These are phyloP conservation scores for Actias luna DNA, from an alignment of 2,888 invertebrate genomes.

Conservation along the genomic window DNA sequence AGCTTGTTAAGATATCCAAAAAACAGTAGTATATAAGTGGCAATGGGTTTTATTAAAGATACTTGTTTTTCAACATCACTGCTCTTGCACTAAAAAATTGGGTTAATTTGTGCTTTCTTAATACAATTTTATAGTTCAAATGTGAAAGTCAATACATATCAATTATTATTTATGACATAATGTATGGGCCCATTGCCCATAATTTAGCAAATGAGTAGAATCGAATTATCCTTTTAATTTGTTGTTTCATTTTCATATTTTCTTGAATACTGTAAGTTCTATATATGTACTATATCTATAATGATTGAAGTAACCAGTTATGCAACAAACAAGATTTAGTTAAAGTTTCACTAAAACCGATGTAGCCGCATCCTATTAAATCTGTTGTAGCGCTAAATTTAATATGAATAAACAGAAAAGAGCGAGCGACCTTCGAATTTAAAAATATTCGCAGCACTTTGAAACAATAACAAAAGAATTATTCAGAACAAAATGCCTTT, in stretches of 20 bases:
- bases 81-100: not conserved
- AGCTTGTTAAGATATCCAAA: not conserved
- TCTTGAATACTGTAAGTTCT: too few relatives aligned
- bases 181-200: too few relatives aligned
- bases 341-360: slow-evolving; percentile 9
- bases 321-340: not conserved
- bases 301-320: not conserved
- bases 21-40: not conserved
- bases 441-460: slow-evolving; percentile 32
- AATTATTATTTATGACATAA: too few relatives aligned
- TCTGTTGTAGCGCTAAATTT: not conserved
- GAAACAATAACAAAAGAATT: slow-evolving; percentile 28
- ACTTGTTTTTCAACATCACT: not conserved
- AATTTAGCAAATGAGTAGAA: too few relatives aligned
- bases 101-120: not conserved
- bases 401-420: slow-evolving; percentile 26
- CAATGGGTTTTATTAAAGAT: not conserved
- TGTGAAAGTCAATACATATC: too few relatives aligned
- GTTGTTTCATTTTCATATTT: too few relatives aligned
- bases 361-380: slow-evolving; percentile 18
- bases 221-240: too few relatives aligned
- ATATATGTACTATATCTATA: too few relatives aligned
- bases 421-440: slow-evolving; percentile 30
- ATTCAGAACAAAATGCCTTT: slow-evolving; percentile 33
- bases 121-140: not conserved